A percentile compares a stretch with the other conserved stretches of the same genome.
phyloP scores from a whole-genome alignment of 2,888 invertebrate genomes.

The Ariolimax columbianus region DNA sequence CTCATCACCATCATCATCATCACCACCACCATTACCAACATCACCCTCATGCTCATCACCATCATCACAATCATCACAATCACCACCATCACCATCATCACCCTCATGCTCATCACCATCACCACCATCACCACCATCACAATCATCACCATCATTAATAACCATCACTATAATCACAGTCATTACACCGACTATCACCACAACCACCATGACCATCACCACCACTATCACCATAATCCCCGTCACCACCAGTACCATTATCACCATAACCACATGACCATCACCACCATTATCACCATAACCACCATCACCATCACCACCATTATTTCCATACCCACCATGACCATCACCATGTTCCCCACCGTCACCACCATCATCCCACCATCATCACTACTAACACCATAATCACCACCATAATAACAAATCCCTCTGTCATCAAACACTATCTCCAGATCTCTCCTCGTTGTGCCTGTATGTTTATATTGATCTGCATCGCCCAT shows the following conservation, averaged over 20 bases:
- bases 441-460: not conserved
- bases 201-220: not conserved
- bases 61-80: no score
- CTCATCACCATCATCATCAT: constrained; percentile 3
- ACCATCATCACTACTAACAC: no score
- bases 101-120: no score
- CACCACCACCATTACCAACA: not conserved
- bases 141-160: not conserved
- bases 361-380: no score
- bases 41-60: constrained; percentile 12
- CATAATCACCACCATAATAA: no score
- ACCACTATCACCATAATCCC: constrained; percentile 7
- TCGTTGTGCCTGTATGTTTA: not conserved
- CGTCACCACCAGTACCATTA: not conserved
- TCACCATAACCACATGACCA: no score
- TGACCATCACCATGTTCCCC: not conserved
- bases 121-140: no score
- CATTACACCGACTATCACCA: not conserved
- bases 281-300: no score
- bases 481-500: no score
- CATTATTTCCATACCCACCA: constrained; percentile 8
- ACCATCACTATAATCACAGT: constrained; percentile 7
- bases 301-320: constrained; percentile 18
- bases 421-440: not conserved
- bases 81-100: no score